phyloP scores from a whole-genome alignment of 2,797 vertebrate species.

The Coranthus polyacanthus region DNA sequence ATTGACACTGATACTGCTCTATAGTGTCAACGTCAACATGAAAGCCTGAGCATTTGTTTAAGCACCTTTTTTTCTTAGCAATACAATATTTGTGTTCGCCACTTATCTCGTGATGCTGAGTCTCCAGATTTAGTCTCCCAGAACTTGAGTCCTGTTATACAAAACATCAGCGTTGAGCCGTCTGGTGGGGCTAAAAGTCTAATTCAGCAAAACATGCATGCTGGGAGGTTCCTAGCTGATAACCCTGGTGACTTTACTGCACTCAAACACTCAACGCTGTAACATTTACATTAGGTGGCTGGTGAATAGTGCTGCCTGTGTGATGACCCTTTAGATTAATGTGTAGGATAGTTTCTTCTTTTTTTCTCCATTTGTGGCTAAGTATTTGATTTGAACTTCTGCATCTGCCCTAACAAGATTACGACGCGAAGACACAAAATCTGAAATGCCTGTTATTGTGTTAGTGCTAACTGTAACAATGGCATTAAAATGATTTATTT shows the following conservation, averaged over 20 bases:
- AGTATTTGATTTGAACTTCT: slow-evolving; percentile 28
- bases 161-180: background rate
- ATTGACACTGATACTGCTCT: no score
- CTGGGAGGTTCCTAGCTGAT: slow-evolving; percentile 55
- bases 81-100: background rate
- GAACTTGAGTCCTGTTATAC: background rate
- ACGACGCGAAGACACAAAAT: no score
- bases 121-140: slow-evolving; percentile 5
- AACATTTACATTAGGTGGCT: slow-evolving; percentile 45
- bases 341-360: slow-evolving; percentile 14
- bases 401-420: no score
- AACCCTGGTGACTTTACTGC: slow-evolving; percentile 46
- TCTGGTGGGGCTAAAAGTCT: slow-evolving; percentile 12
- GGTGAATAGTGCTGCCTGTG: slow-evolving; percentile 41
- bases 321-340: slow-evolving; percentile 43
- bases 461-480: no score
- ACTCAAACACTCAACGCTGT: slow-evolving; percentile 52
- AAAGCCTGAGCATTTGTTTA: no score
- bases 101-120: background rate
- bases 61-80: background rate
- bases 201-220: slow-evolving; percentile 46
- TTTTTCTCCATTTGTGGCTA: slow-evolving; percentile 14
- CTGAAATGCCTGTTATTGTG: no score
- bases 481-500: no score
- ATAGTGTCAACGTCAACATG: background rate